Percentiles rank a stretch among this genome's conserved stretches.
Evolutionary conservation across 2,797 vertebrate genomes (phyloP).

Genomic region (Macrochelys suwanniensis): DNA sequence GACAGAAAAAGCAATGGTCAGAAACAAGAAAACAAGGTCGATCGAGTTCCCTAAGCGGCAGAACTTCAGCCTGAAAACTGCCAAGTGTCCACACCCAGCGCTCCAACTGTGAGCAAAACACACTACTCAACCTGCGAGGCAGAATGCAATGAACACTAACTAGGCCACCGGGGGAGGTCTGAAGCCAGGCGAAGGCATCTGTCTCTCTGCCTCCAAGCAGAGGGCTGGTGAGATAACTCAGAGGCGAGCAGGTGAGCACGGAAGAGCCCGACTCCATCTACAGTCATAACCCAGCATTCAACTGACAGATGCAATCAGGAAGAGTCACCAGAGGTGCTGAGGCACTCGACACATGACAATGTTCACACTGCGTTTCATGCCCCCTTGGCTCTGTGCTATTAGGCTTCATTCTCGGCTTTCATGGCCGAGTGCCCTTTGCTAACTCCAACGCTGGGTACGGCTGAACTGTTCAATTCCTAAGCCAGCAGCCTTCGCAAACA

Average conservation of each 20-base stretch:
- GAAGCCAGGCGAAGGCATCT: background rate
- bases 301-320: conserved; percentile 32
- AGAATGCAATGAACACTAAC: background rate
- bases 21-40: background rate
- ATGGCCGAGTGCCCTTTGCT: background rate
- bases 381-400: conserved; percentile 7
- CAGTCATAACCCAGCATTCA: conserved; percentile 25
- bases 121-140: background rate
- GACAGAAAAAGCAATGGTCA: background rate
- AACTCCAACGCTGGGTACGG: conserved; percentile 11
- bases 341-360: background rate
- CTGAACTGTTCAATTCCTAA: background rate
- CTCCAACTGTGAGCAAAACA: background rate
- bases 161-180: background rate
- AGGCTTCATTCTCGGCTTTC: background rate
- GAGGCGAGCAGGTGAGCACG: background rate
- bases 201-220: background rate
- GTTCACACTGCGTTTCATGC: background rate
- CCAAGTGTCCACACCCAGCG: background rate
- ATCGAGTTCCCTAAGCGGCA: background rate
- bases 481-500: background rate
- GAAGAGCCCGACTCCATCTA: conserved; percentile 4
- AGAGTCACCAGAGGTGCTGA: conserved; percentile 17
- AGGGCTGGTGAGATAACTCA: background rate
- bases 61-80: background rate